Evolutionary conservation across 2,113 vertebrate species (phyloP), one percentile per base, ranked within the genome.

Genomic region (Crypturellus undulatus): DNA sequence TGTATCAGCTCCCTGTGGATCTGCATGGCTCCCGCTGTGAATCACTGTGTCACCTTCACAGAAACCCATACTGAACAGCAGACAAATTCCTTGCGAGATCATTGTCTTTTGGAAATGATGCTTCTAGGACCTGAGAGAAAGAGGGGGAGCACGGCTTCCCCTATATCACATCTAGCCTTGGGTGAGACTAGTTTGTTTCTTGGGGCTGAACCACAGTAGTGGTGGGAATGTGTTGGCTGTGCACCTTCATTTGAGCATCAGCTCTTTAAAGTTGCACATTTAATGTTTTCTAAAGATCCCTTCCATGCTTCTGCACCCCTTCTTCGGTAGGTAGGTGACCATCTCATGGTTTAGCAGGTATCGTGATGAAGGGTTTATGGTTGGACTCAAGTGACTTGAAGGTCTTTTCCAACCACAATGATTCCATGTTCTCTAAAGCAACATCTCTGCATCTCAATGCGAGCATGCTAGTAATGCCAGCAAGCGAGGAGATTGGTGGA

Each of bases 151-250:
- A 32, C 40, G 51, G 40, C 21, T 95, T 92, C 47, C 28, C 52
- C 52, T 56, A 30, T 56, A 56, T 32, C 54, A 32, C 54, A 47
- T 69, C 30, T 47, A 16, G 4, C 15, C 24, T 45, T 40, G 22
- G 42, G 6, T 64, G 42, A 32, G n/a, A 20, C 18, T 63, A 16
- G 2, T n/a, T 9, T 25, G 21, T 1, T 45, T 26, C 15, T n/a
- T 6, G 1, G 20, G 21, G 9, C 20, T 38, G 20, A 24, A 0
- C 5, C 6, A 5, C 22, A 58, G 7, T 22, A 42, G 34, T 20
- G 30, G 3, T 13, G 2, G 5, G 10, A 20, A 4, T n/a, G 20
- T 1, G 2, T 3, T 60, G 22, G 16, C 6, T 24, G 15, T n/a
- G 16, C 5, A 7, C 26, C 28, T 59, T 28, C 20, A 36, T 38